Evolutionary conservation across 2,113 vertebrate species (phyloP).

Genomic region (Ictidomys tridecemlineatus): DNA sequence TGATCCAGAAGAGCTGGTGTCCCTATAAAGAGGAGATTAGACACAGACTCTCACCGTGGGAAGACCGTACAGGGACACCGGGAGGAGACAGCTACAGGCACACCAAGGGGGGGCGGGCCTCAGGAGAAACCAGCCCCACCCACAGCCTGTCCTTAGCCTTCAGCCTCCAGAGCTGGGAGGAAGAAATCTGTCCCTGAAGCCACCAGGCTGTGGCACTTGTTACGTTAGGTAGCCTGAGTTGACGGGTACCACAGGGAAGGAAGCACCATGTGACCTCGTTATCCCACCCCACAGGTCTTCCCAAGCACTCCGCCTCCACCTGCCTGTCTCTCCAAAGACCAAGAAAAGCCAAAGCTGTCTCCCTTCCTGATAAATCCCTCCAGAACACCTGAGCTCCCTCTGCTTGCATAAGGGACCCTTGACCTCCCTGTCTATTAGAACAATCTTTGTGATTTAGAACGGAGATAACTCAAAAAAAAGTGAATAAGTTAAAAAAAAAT

Average conservation of each 20-base stretch:
- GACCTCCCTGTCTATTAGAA: background rate
- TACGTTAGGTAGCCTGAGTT: accelerated
- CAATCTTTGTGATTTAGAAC: background rate
- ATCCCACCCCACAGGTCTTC: background rate
- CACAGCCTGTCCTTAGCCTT: background rate
- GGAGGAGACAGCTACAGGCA: too few species aligned
- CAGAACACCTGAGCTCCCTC: background rate
- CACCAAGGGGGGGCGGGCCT: background rate
- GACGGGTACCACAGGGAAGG: background rate
- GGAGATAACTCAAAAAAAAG: background rate
- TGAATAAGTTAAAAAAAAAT: background rate
- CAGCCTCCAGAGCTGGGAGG: background rate
- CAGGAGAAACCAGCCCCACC: background rate
- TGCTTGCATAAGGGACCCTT: too few species aligned
- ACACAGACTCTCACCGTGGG: too few species aligned
- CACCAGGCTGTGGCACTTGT: background rate
- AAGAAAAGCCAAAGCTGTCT: background rate
- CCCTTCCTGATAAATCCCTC: background rate
- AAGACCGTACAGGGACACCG: background rate
- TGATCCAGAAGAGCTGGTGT: background rate
- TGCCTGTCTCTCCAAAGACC: background rate
- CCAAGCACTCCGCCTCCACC: background rate
- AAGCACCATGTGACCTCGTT: background rate
- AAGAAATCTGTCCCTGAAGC: background rate
- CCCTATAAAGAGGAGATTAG: background rate